phyloP scores from a whole-genome alignment of 2,888 invertebrate genomes.

The Vandiemenella viatica region DNA sequence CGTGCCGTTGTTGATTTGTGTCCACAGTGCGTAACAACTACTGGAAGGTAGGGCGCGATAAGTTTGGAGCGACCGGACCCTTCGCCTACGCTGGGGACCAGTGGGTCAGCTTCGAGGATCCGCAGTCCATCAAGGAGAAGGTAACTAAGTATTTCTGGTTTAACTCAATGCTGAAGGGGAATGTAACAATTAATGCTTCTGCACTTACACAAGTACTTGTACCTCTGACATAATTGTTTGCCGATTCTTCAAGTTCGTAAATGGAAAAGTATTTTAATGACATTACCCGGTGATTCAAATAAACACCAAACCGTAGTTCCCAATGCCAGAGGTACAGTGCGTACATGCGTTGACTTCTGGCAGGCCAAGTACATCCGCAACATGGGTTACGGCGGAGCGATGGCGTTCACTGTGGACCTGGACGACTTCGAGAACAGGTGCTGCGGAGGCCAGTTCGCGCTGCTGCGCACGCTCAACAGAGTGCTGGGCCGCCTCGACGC shows the following conservation, averaged over 20 bases:
- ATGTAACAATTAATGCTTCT: no score
- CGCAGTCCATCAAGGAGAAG: conserved; percentile 48
- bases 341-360: no score
- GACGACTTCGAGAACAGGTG: conserved; percentile 68
- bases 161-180: no score
- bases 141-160: conserved; percentile 11
- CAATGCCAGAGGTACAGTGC: no score
- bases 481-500: conserved; percentile 41
- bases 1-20: no score
- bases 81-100: conserved; percentile 65
- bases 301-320: no score
- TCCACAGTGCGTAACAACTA: conserved; percentile 47
- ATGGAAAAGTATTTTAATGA: no score
- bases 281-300: no score
- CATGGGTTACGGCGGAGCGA: conserved; percentile 62
- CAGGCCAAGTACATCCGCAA: conserved; percentile 56
- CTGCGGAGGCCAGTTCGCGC: conserved; percentile 61
- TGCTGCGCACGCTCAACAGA: conserved; percentile 60
- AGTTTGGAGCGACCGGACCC: conserved; percentile 47
- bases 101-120: conserved; percentile 83
- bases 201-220: no score
- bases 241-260: no score
- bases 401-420: conserved; percentile 77
- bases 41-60: conserved; percentile 46
- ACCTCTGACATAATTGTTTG: no score